Conservation (phyloP, 2,797 vertebrate species). For the Simalia tracyae region DNA sequence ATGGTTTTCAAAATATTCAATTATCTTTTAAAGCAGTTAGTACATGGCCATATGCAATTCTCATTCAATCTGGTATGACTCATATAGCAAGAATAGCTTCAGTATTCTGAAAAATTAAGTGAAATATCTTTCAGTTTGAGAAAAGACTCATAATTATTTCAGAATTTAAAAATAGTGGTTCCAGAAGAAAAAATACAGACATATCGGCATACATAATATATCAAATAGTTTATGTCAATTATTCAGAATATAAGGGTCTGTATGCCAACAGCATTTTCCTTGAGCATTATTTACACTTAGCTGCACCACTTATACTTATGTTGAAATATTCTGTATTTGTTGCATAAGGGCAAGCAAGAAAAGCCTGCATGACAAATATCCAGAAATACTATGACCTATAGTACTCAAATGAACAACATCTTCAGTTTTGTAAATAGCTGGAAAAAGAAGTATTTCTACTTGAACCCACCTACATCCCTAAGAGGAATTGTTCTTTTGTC, state of each 20-base stretch:
- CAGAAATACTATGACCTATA: not conserved
- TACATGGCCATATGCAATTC: not conserved
- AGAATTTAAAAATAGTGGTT: not conserved
- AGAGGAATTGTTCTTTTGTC: slow-evolving; percentile 69
- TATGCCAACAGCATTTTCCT: not conserved
- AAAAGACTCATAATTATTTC: not conserved
- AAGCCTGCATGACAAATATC: not conserved
- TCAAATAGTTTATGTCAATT: not conserved
- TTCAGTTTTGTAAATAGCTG: not conserved
- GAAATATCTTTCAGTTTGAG: not conserved
- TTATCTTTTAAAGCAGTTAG: not conserved
- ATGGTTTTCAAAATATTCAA: not conserved
- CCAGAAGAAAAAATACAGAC: slow-evolving; percentile 27
- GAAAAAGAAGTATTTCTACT: not conserved
- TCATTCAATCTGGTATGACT: not conserved
- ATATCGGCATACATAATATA: not conserved
- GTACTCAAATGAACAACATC: not conserved
- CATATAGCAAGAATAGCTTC: slow-evolving; percentile 29
- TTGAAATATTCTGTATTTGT: not conserved
- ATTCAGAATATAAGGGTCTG: not conserved
- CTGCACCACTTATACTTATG: no score
- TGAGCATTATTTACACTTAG: not conserved
- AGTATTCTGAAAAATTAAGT: slow-evolving; percentile 31
- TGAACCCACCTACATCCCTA: slow-evolving; percentile 64
- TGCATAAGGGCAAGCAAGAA: no score